Percentiles rank a stretch among this genome's conserved stretches.
Evolutionary conservation across 2,113 vertebrate genomes (phyloP).

Genomic region (Dolichotis patagonum): DNA sequence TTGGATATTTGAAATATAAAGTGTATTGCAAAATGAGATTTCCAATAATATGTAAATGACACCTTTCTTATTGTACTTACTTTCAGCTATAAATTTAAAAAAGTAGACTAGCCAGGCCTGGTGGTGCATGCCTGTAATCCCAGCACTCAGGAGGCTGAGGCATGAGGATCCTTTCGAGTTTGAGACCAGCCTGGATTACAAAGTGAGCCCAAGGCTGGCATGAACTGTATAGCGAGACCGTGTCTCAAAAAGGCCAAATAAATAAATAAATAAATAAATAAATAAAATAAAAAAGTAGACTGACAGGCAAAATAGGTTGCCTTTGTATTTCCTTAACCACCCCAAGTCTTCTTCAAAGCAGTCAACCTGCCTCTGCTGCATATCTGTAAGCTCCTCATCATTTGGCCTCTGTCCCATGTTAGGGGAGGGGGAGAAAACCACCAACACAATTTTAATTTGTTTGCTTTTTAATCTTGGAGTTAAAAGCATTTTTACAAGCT

Average conservation of each 20-base stretch:
- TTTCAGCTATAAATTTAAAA: background rate
- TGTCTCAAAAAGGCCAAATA: too few relatives aligned
- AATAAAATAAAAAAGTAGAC: background rate
- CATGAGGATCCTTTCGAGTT: too few relatives aligned
- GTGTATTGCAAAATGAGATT: background rate
- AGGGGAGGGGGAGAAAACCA: background rate
- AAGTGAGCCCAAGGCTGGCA: too few relatives aligned
- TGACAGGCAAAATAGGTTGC: background rate
- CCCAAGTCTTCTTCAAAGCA: background rate
- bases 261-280: too few relatives aligned
- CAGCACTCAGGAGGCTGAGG: too few relatives aligned
- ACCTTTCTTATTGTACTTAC: background rate
- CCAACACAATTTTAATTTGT: background rate
- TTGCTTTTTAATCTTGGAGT: background rate
- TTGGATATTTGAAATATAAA: conserved; percentile 13
- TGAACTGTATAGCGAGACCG: too few relatives aligned
- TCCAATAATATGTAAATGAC: background rate
- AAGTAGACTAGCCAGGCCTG: too few relatives aligned
- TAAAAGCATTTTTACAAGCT: background rate
- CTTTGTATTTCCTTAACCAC: background rate
- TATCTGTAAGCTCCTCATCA: rapidly evolving
- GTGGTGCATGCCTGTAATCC: too few relatives aligned
- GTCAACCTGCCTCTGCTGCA: background rate
- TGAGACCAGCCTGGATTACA: too few relatives aligned
- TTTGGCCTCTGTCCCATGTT: background rate